Evolutionary conservation across 2,888 invertebrate species (phyloP).

Genomic region (Eueremaeus valkanovi): DNA sequence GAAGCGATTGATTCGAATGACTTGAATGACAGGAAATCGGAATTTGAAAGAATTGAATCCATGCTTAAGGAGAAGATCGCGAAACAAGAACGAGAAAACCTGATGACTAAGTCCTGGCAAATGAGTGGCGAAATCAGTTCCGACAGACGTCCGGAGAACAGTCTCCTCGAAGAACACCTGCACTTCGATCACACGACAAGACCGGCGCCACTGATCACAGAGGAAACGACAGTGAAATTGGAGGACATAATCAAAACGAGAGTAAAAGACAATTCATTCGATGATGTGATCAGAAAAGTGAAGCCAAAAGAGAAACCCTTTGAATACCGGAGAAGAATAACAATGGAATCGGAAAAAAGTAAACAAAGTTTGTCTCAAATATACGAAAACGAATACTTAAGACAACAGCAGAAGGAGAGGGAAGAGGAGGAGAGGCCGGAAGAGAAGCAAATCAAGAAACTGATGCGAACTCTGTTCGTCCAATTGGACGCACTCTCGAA

Average conservation of each 20-base stretch:
- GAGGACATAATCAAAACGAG: slow-evolving; percentile 87
- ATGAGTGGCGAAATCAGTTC: slow-evolving; percentile 83
- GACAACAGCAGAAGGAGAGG: slow-evolving; percentile 54
- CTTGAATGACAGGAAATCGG: slow-evolving; percentile 57
- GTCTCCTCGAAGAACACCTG: slow-evolving; percentile 82
- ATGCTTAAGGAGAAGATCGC: slow-evolving; percentile 50
- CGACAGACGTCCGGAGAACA: slow-evolving; percentile 77
- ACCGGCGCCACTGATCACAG: slow-evolving; percentile 87
- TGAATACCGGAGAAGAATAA: slow-evolving; percentile 78
- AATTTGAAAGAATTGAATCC: slow-evolving; percentile 69
- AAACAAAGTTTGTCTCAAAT: slow-evolving; percentile 88
- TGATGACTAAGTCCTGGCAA: slow-evolving; percentile 88
- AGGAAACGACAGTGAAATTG: slow-evolving; percentile 76
- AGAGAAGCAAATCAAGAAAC: slow-evolving; percentile 70
- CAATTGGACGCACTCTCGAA: slow-evolving; percentile 89
- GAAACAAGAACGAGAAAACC: slow-evolving; percentile 54
- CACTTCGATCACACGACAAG: slow-evolving; percentile 79
- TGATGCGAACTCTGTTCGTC: slow-evolving; percentile 70
- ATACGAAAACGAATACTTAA: slow-evolving; percentile 67
- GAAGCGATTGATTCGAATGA: too few relatives aligned
- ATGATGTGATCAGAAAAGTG: slow-evolving; percentile 82
- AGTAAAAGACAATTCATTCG: slow-evolving; percentile 73
- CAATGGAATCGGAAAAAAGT: slow-evolving; percentile 88
- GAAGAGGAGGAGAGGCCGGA: slow-evolving; percentile 63
- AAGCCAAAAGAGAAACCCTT: slow-evolving; percentile 76